These are phyloP conservation scores for Samia ricini DNA, from an alignment of 1,140 invertebrate species.

Conservation along the genomic window DNA sequence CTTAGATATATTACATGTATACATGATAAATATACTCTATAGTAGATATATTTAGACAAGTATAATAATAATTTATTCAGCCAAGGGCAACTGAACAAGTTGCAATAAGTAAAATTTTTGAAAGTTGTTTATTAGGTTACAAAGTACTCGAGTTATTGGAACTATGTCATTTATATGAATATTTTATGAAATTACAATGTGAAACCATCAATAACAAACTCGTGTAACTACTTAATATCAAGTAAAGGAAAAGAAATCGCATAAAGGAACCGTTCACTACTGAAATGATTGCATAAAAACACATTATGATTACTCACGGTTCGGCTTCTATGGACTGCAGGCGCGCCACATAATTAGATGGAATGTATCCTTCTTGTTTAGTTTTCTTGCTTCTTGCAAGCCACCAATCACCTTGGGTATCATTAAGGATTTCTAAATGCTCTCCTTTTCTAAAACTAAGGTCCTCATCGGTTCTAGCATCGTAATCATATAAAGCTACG, in stretches of 20 bases:
- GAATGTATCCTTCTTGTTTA: conserved; percentile 98
- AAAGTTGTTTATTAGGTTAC: not conserved
- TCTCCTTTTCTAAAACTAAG: conserved; percentile 98
- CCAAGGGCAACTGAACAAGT: not conserved
- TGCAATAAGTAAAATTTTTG: not conserved
- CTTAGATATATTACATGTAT: too few relatives aligned
- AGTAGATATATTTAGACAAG: not conserved
- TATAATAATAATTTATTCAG: not conserved
- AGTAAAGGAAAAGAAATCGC: conserved; percentile 57
- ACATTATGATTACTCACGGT: conserved; percentile 89
- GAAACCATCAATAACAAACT: not conserved
- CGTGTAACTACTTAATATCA: conserved; percentile 20
- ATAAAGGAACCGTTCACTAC: conserved; percentile 59
- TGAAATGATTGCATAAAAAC: conserved; percentile 66
- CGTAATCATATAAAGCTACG: conserved; percentile 98
- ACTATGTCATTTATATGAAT: not conserved
- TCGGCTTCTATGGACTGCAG: conserved; percentile 99
- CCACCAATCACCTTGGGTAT: conserved; percentile 99
- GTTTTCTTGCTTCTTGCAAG: conserved; percentile 96
- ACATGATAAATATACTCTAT: not conserved
- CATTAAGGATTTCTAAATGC: conserved; percentile 98
- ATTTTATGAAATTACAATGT: not conserved
- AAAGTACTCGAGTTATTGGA: not conserved
- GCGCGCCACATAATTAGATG: conserved; percentile 99
- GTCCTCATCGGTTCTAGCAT: conserved; percentile 99